These are phyloP conservation scores for Ormyrus pomaceus DNA, from an alignment of 2,888 invertebrate genomes.

Conservation along the genomic window DNA sequence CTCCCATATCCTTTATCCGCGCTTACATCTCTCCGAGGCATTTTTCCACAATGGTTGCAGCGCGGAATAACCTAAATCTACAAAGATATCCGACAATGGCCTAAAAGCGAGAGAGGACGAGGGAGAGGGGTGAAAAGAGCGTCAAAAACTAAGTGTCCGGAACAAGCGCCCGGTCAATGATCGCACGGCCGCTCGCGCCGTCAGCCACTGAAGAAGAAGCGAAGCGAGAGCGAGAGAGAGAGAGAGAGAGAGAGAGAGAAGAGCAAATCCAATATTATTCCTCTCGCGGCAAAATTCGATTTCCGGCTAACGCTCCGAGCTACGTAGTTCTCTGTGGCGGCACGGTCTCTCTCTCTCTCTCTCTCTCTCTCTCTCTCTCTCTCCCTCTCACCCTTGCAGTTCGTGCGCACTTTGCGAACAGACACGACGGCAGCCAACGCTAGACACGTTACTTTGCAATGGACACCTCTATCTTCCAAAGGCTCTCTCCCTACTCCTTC, in stretches of 20 bases:
- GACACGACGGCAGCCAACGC: no score
- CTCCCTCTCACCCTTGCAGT: background rate
- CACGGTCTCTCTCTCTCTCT: background rate
- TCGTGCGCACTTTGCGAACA: no score
- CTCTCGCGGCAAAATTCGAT: constrained; percentile 45
- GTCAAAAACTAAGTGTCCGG: constrained; percentile 44
- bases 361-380: constrained; percentile 1
- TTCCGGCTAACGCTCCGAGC: constrained; percentile 21
- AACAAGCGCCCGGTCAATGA: constrained; percentile 30
- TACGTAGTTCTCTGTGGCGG: background rate
- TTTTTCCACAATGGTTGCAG: constrained; percentile 29
- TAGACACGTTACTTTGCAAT: no score
- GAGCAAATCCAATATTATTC: constrained; percentile 51
- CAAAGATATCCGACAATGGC: constrained; percentile 31
- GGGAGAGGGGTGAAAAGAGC: constrained; percentile 1
- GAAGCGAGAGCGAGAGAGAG: background rate
- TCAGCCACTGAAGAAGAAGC: background rate
- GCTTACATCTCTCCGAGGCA: constrained; percentile 33
- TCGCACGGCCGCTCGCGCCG: constrained; percentile 17
- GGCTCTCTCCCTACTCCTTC: no score
- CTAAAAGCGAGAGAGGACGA: background rate
- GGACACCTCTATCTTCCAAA: no score
- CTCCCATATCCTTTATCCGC: constrained; percentile 47
- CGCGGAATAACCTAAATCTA: constrained; percentile 35
- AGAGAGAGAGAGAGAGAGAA: constrained; percentile 1